These are phyloP conservation scores for Gnatocerus cornutus DNA, from an alignment of 2,888 invertebrate species.

Conservation along the genomic window DNA sequence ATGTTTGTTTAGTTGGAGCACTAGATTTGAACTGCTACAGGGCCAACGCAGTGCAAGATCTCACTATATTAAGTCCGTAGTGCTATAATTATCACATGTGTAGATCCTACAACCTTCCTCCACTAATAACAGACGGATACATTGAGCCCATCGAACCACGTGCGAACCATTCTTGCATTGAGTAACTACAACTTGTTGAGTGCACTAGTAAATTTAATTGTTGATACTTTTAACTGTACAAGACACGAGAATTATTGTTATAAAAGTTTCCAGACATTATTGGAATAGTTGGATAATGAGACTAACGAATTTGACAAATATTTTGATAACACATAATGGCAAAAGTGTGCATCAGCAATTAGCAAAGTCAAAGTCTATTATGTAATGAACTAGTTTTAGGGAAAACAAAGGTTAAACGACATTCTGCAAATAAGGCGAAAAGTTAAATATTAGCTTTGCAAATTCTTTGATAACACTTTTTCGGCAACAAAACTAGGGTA, in stretches of 20 bases:
- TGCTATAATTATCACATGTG: slow-evolving; percentile 57
- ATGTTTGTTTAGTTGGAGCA: slow-evolving; percentile 9
- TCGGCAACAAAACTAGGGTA: too few relatives aligned
- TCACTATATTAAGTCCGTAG: slow-evolving; percentile 56
- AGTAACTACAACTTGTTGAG: slow-evolving; percentile 6
- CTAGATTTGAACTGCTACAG: slow-evolving; percentile 35
- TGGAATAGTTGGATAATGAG: background rate
- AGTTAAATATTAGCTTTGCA: background rate
- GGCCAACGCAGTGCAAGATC: slow-evolving; percentile 58
- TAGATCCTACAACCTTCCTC: slow-evolving; percentile 34
- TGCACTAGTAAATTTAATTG: slow-evolving; percentile 18
- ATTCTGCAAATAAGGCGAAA: background rate
- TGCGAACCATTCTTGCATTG: slow-evolving; percentile 36
- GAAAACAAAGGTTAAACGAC: background rate
- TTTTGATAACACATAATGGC: slow-evolving; percentile 16
- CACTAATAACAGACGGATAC: slow-evolving; percentile 29
- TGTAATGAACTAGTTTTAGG: background rate
- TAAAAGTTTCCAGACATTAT: slow-evolving; percentile 4
- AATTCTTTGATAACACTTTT: background rate
- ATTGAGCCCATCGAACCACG: slow-evolving; percentile 37
- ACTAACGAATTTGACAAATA: slow-evolving; percentile 13
- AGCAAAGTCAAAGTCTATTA: background rate
- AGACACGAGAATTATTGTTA: background rate
- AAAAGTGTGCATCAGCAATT: slow-evolving; percentile 18
- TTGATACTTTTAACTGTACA: background rate